phyloP scores from a whole-genome alignment of 2,113 vertebrate genomes.

The Chunga burmeisteri region DNA sequence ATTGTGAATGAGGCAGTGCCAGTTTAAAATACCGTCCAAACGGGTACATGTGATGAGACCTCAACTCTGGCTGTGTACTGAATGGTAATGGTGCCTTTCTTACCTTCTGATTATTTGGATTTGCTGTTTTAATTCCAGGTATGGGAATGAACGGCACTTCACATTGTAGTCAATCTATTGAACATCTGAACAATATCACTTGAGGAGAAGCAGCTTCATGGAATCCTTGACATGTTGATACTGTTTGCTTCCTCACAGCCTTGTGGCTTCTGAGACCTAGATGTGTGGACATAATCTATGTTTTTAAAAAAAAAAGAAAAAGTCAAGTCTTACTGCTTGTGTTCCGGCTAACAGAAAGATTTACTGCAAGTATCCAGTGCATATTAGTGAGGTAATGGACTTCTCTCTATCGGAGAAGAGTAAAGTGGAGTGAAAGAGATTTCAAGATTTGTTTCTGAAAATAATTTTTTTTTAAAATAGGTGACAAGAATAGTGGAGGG shows the following conservation, averaged over 20 bases:
- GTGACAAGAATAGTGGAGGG: background rate
- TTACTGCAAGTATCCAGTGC: background rate
- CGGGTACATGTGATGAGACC: fast-evolving
- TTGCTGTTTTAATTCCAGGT: background rate
- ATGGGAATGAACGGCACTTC: background rate
- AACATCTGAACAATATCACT: background rate
- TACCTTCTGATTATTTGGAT: background rate
- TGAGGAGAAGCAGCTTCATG: background rate
- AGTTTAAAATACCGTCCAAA: background rate
- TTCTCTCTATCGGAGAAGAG: background rate
- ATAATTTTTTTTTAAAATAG: background rate
- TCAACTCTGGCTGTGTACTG: fast-evolving
- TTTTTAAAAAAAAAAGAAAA: background rate
- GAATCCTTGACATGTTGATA: background rate
- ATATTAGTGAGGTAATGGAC: no score
- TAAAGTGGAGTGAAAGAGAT: background rate
- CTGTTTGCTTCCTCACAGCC: background rate
- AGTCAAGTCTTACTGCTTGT: background rate
- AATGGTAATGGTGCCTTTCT: fast-evolving
- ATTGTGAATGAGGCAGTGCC: fast-evolving
- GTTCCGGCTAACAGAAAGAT: background rate
- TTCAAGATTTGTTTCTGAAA: background rate
- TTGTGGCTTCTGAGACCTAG: background rate
- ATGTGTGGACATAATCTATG: fast-evolving
- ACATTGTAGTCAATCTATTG: fast-evolving